Evolutionary conservation across 2,113 vertebrate genomes (phyloP), one percentile per base, ranked within the genome.

Genomic region (Odontesthes bonariensis): DNA sequence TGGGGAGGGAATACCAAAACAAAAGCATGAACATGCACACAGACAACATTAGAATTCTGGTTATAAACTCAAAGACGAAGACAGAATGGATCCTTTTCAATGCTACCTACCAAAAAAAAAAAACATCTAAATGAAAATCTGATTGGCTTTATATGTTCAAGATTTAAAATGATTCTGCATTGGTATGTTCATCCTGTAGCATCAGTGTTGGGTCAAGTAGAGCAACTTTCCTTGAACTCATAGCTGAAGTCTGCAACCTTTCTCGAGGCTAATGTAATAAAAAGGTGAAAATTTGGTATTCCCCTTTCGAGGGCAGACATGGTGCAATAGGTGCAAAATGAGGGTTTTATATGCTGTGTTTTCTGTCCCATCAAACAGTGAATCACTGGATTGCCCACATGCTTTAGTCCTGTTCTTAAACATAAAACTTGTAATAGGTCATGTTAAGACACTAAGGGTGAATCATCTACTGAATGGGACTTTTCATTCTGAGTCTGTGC

Each of bases 1-100:
- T 99, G 92, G 32, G 67, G 90, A 92, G 56, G 76, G 88, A 82
- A 94, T 88, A 87, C 58, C 91, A 13, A 32, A 89, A 69, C 91
- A 13, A 32, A 89, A 69, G 27, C 52, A 83, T 42, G 31, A 44
- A 76, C 44, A 73, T 52, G 66, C 56, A 69, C 20, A 79, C 40
- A 44, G 54, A 69, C 27, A 83, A 49, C 3, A 61, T 68, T 73
- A 70, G 40, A 79, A 17, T n/a, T 49, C 68, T 58, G 23, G n/a
- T 35, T 46, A 61, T 8, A 61, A 64, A 81, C 19, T 23, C 31
- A 12, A 6, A 32, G 23, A 58, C 10, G 32, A 17, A 63, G 12
- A 59, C 4, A 38, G 35, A 33, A 6, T 31, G 20, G 14, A n/a
- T 13, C 10, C 9, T 56, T 33, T 12, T 51, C 31, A 63, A 47